phyloP scores from a whole-genome alignment of 2,888 invertebrate species.

The Sarcophaga rosellei region DNA sequence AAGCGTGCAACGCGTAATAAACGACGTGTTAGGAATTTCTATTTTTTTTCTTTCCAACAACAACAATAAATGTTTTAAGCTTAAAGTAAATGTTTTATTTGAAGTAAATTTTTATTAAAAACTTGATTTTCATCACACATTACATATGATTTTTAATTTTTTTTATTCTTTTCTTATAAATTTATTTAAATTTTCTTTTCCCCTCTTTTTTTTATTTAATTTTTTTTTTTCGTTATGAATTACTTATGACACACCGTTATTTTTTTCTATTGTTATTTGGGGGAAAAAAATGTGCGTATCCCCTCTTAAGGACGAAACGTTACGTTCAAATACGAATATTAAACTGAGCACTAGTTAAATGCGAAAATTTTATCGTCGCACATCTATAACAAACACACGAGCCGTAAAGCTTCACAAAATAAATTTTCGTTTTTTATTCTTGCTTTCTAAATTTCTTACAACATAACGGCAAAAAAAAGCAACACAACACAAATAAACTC shows the following conservation, averaged over 20 bases:
- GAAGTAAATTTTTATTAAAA: too few species aligned
- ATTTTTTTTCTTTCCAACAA: neutral
- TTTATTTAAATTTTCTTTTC: neutral
- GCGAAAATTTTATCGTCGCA: conserved; percentile 75
- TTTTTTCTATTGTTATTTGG: conserved; percentile 42
- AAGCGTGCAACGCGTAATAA: conserved; percentile 45
- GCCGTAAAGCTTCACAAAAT: conserved; percentile 14
- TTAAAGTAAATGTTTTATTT: neutral
- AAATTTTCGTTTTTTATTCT: conserved; percentile 30
- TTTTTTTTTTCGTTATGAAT: conserved; percentile 14
- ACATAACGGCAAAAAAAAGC: conserved; percentile 46
- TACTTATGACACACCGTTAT: conserved; percentile 52
- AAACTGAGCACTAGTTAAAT: conserved; percentile 78
- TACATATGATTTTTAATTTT: neutral
- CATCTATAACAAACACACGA: conserved; percentile 67
- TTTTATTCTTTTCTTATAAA: neutral
- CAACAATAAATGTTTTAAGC: neutral
- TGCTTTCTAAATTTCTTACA: conserved; percentile 36
- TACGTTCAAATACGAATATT: conserved; percentile 81
- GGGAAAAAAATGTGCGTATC: conserved; percentile 74
- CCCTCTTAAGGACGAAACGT: conserved; percentile 79
- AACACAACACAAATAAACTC: neutral
- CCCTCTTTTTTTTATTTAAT: conserved; percentile 15
- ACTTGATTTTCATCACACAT: neutral
- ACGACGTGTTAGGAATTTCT: conserved; percentile 52